Conservation (phyloP, 2,888 invertebrate species). For the Eumerus sabulonum region DNA sequence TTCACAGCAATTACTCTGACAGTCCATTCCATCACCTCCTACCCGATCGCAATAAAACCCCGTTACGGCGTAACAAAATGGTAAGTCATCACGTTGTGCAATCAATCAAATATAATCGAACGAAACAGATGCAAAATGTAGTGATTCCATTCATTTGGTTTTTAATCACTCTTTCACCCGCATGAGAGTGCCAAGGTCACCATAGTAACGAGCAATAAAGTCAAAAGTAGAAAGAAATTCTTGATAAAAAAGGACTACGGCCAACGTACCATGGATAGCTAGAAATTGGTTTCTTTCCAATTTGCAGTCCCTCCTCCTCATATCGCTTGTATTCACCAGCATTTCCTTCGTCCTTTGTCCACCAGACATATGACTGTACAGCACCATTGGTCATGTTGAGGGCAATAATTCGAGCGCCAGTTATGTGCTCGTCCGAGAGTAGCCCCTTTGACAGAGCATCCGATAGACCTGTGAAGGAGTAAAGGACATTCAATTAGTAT, state of each 20-base stretch:
- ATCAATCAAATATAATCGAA: no score
- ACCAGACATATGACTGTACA: constrained; percentile 82
- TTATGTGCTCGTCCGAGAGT: constrained; percentile 82
- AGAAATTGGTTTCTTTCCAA: constrained; percentile 84
- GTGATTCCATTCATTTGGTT: no score
- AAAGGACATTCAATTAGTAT: constrained; percentile 57
- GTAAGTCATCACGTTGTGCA: no score
- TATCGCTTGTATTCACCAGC: constrained; percentile 80
- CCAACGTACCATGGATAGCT: constrained; percentile 85
- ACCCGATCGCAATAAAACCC: no score
- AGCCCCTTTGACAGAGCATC: constrained; percentile 87
- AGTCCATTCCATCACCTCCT: no score
- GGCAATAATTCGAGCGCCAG: constrained; percentile 82
- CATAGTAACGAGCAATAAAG: neutral
- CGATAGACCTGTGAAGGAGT: constrained; percentile 81
- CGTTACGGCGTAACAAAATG: no score
- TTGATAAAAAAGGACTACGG: constrained; percentile 3
- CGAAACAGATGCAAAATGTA: neutral
- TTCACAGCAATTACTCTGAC: no score
- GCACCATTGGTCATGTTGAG: constrained; percentile 83
- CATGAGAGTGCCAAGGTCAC: no score
- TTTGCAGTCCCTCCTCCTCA: constrained; percentile 80
- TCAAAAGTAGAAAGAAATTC: neutral
- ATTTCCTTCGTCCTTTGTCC: constrained; percentile 79
- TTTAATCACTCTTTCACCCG: no score